Evolutionary conservation across 2,797 vertebrate genomes (phyloP).

Genomic region (Chromis chromis): DNA sequence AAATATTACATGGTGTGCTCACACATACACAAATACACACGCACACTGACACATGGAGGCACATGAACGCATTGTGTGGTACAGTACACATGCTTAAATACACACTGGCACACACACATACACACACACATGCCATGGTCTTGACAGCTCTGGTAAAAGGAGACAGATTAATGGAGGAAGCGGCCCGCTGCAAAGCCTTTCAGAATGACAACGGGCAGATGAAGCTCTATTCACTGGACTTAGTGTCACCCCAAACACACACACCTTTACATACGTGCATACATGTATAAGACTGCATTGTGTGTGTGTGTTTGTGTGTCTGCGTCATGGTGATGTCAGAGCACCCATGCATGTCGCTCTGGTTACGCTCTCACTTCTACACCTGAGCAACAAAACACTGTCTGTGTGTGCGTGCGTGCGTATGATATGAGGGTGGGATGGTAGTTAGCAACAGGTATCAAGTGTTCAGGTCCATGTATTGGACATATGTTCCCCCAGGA

Average conservation of each 20-base stretch:
- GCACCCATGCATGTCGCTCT: slow-evolving; percentile 30
- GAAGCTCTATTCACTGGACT: slow-evolving; percentile 53
- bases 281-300: background rate
- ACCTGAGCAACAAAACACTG: slow-evolving; percentile 22
- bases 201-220: slow-evolving; percentile 67
- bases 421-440: background rate
- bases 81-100: slow-evolving; percentile 20
- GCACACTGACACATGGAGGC: slow-evolving; percentile 27
- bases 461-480: slow-evolving; percentile 28
- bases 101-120: slow-evolving; percentile 13
- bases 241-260: slow-evolving; percentile 37
- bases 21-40: slow-evolving; percentile 34
- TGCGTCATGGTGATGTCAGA: slow-evolving; percentile 49
- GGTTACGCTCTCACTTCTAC: slow-evolving; percentile 27
- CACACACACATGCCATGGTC: slow-evolving; percentile 33
- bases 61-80: slow-evolving; percentile 33
- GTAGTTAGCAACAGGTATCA: slow-evolving; percentile 14
- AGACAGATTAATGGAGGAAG: slow-evolving; percentile 75
- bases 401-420: background rate
- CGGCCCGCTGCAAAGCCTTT: slow-evolving; percentile 56
- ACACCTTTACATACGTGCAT: background rate
- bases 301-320: background rate
- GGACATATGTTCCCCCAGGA: background rate
- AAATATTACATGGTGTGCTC: slow-evolving; percentile 69
- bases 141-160: slow-evolving; percentile 73